Percentiles rank a stretch among this genome's conserved stretches.
These are phyloP conservation scores for Diabrotica virgifera DNA, from an alignment of 1,140 invertebrate genomes.

Conservation along the genomic window DNA sequence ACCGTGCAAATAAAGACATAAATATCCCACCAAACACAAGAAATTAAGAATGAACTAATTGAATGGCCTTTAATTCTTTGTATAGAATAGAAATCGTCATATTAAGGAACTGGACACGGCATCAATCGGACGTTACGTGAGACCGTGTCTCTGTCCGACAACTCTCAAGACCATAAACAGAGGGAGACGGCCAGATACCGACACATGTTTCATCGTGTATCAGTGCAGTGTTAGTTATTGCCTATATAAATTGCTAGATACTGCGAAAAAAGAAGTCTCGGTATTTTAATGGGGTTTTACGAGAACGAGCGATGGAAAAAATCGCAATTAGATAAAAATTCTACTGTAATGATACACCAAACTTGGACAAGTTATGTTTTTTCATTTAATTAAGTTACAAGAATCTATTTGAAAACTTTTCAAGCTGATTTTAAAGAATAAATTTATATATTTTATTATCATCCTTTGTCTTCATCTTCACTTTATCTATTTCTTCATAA, in stretches of 20 bases:
- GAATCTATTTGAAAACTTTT: too few relatives aligned
- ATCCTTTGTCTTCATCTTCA: too few relatives aligned
- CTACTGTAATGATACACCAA: conserved; percentile 11
- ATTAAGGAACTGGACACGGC: conserved; percentile 32
- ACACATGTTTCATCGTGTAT: conserved; percentile 23
- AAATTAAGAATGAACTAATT: conserved; percentile 41
- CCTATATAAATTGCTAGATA: conserved; percentile 29
- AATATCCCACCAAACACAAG: conserved; percentile 34
- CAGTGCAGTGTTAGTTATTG: conserved; percentile 20
- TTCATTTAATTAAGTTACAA: too few relatives aligned
- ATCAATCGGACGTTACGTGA: conserved; percentile 26
- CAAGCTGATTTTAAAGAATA: too few relatives aligned
- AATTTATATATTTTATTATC: too few relatives aligned
- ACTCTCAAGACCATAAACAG: conserved; percentile 8
- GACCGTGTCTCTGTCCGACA: conserved; percentile 17
- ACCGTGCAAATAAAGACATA: conserved; percentile 38
- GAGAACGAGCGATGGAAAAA: conserved; percentile 12
- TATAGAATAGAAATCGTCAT: conserved; percentile 41
- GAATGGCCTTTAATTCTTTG: conserved; percentile 39
- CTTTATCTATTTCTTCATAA: too few relatives aligned
- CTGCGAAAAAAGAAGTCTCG: conserved; percentile 23
- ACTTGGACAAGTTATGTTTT: neutral
- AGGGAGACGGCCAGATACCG: conserved; percentile 17
- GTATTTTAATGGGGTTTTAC: conserved; percentile 19
- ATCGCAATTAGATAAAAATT: conserved; percentile 16